phyloP scores from a whole-genome alignment of 2,888 invertebrate species.

The Mechanitis messenoides region DNA sequence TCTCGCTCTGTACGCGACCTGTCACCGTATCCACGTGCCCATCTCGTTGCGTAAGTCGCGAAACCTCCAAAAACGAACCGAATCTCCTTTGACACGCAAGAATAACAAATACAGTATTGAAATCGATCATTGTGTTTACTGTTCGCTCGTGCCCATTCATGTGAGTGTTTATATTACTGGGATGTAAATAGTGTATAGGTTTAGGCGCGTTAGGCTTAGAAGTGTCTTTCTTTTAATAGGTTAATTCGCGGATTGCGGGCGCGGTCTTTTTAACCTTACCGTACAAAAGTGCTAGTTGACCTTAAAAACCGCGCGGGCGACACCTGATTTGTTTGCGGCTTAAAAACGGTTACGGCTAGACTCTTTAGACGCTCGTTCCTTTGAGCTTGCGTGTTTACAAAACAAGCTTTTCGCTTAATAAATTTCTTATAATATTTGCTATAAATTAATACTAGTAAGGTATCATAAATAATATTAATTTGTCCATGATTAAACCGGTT shows the following conservation, averaged over 20 bases:
- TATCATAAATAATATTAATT: not conserved
- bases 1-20: constrained; percentile 22
- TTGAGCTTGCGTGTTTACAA: constrained; percentile 21
- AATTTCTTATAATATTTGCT: not conserved
- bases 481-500: too few relatives aligned
- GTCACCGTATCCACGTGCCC: constrained; percentile 48
- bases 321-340: constrained; percentile 28
- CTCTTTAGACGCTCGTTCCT: constrained; percentile 14
- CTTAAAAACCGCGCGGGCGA: constrained; percentile 50
- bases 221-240: constrained; percentile 50
- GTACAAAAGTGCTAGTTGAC: constrained; percentile 61
- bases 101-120: constrained; percentile 52
- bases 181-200: constrained; percentile 45
- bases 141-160: constrained; percentile 38
- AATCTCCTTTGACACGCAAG: constrained; percentile 65
- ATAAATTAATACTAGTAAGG: not conserved
- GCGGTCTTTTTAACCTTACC: constrained; percentile 55
- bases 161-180: constrained; percentile 42
- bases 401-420: constrained; percentile 14
- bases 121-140: constrained; percentile 62
- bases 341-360: constrained; percentile 16
- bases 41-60: constrained; percentile 67
- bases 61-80: constrained; percentile 49
- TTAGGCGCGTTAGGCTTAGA: constrained; percentile 41
- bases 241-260: constrained; percentile 59